Base-by-base conservation (phyloP, 2,888 invertebrate species). In the Zele albiditarsus region DNA sequence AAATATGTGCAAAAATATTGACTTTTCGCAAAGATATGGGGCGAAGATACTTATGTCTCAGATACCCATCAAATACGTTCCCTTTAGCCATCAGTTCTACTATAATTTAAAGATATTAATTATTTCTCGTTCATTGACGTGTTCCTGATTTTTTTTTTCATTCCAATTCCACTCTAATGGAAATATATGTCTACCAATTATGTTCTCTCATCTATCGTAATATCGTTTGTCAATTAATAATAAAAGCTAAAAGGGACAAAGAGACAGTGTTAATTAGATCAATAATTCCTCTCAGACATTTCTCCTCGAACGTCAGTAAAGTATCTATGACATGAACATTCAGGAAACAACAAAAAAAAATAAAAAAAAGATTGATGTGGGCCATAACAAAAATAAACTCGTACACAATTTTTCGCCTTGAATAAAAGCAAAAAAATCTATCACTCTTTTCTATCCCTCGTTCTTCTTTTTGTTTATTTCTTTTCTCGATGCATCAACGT, bases 181-280 rank as follows among this genome's bases (percentile, higher is more conserved):
- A 46, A 20, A 20, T n/a, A 20, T 20, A 53, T 53, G 2, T 53
- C 5, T 20, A 20, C 8, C 53, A 53, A n/a, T 53, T 23, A 2
- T n/a, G 5, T 53, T 53, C 60, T 27, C 14, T 60, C 28, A 27
- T 28, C 38, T 38, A 8, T 14, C 14, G 28, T 27, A 60, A 27
- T 60, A 27, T 28, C 28, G 27, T 28, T 60, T 28, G 28, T 28
- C 28, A 16, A 60, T 60, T 28, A 27, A 27, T 60, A 60, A 12
- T 27, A 27, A 60, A 27, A 25, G 28, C 60, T 60, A 60, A 60
- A 28, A 60, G n/a, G 60, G 60, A 60, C 27, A 16, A 60, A 27
- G 25, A 58, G 57, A 60, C 16, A 12, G 12, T 3, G 60, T 60
- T 60, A 60, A 60, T 60, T 27, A 60, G 16, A 60, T 60, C 60